Conservation (phyloP, 2,797 vertebrate genomes). For the Neomorphus geoffroyi region DNA sequence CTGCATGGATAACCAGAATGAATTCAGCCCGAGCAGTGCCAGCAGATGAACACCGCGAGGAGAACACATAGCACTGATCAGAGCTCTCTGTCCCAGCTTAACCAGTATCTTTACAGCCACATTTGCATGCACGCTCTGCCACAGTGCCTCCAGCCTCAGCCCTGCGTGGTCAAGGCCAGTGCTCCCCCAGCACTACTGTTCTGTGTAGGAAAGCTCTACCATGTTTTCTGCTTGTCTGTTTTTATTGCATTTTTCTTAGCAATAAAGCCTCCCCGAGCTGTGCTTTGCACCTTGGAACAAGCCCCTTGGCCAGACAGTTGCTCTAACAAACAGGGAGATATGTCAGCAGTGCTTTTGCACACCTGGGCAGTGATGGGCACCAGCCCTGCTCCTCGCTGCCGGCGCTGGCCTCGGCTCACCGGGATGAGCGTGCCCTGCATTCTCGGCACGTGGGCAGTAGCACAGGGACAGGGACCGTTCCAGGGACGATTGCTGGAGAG, state of each 20-base stretch:
- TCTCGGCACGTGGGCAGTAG: rapidly evolving
- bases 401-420: rapidly evolving
- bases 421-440: background rate
- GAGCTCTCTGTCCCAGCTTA: conserved; percentile 1
- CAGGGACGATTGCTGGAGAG: background rate
- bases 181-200: background rate
- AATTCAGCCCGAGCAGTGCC: conserved; percentile 42
- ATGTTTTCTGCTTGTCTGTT: background rate
- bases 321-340: background rate
- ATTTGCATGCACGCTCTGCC: background rate
- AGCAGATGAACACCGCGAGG: conserved; percentile 16
- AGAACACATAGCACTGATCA: conserved; percentile 15
- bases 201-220: background rate
- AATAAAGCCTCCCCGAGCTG: background rate
- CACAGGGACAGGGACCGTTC: background rate
- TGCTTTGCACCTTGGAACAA: background rate
- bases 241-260: background rate
- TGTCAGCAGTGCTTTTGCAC: background rate
- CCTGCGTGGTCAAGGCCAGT: background rate
- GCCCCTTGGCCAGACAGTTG: background rate
- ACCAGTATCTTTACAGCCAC: background rate
- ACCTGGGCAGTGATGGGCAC: background rate
- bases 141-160: background rate
- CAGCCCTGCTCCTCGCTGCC: background rate
- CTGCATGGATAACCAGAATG: conserved; percentile 46